Conservation (phyloP, 2,113 vertebrate genomes). For the Montifringilla adamsi region DNA sequence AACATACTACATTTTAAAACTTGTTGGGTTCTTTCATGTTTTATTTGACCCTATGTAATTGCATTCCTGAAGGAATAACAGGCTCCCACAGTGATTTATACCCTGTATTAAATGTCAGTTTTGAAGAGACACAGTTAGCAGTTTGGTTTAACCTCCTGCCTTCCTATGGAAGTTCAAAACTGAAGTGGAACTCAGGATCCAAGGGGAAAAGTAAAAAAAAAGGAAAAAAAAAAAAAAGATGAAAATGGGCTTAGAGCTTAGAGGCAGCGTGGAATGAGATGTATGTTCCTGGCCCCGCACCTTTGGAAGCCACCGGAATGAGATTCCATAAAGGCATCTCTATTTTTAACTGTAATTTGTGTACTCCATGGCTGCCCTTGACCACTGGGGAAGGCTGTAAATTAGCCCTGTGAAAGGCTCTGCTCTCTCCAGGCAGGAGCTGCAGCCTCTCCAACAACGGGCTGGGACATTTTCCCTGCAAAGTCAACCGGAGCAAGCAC, state of each 20-base stretch:
- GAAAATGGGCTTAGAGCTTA: conserved; percentile 7
- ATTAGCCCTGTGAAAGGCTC: neutral
- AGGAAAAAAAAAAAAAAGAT: neutral
- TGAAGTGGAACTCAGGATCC: conserved; percentile 49
- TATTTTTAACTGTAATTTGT: conserved; percentile 32
- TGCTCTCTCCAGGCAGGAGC: neutral
- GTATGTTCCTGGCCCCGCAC: neutral
- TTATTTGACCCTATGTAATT: conserved; percentile 99
- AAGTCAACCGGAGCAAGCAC: neutral
- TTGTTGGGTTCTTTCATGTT: conserved; percentile 98
- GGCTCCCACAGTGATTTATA: conserved; percentile 92
- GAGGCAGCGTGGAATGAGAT: neutral
- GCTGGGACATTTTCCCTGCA: neutral
- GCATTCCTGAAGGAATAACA: conserved; percentile 98
- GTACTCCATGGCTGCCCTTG: neutral
- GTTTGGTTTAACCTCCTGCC: conserved; percentile 85
- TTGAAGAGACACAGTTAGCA: conserved; percentile 91
- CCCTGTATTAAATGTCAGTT: conserved; percentile 94
- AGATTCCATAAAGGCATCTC: conserved; percentile 6
- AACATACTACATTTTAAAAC: conserved; percentile 97
- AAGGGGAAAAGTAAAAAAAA: neutral
- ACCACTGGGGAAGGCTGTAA: neutral
- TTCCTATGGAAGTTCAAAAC: conserved; percentile 76
- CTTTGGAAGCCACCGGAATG: neutral
- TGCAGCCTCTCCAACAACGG: neutral